A percentile compares a stretch with the other conserved stretches of the same genome.
Conservation (phyloP, 2,888 invertebrate species). For the Nudaria mundana region DNA sequence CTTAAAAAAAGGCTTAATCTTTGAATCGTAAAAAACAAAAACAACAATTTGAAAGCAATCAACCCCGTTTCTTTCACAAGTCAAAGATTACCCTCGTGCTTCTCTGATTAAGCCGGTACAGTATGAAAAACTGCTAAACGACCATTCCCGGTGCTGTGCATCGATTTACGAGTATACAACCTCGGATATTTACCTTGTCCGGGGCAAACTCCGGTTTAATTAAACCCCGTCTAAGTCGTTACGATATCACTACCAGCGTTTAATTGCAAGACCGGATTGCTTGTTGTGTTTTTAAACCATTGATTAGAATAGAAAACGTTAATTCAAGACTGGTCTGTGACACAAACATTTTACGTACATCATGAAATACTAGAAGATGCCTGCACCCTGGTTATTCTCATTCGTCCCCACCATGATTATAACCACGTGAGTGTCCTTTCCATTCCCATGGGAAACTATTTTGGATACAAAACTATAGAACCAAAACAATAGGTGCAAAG, state of each 20-base stretch:
- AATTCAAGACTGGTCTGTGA: too few species aligned
- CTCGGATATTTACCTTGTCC: conserved; percentile 28
- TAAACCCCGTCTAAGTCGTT: conserved; percentile 35
- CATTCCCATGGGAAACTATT: too few species aligned
- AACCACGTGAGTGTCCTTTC: too few species aligned
- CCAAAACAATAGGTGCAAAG: too few species aligned
- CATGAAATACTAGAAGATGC: too few species aligned
- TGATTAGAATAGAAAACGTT: conserved; percentile 18
- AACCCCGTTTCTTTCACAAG: conserved; percentile 13
- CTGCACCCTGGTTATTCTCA: too few species aligned
- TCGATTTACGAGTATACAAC: conserved; percentile 33
- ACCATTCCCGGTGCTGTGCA: conserved; percentile 24
- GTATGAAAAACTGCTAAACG: conserved; percentile 28
- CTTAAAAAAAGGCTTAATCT: conserved; percentile 1
- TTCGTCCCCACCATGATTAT: too few species aligned
- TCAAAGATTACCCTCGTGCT: conserved; percentile 23
- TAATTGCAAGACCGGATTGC: conserved; percentile 30
- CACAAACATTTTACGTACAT: too few species aligned
- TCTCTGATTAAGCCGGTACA: conserved; percentile 24
- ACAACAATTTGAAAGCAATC: conserved; percentile 13
- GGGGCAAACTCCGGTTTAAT: conserved; percentile 31
- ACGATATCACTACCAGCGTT: conserved; percentile 28
- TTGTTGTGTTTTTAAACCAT: conserved; percentile 18
- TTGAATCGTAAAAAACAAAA: conserved; percentile 7
- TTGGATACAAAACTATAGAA: too few species aligned